These are phyloP conservation scores for Coreius guichenoti DNA, from an alignment of 2,797 vertebrate genomes.

Conservation along the genomic window DNA sequence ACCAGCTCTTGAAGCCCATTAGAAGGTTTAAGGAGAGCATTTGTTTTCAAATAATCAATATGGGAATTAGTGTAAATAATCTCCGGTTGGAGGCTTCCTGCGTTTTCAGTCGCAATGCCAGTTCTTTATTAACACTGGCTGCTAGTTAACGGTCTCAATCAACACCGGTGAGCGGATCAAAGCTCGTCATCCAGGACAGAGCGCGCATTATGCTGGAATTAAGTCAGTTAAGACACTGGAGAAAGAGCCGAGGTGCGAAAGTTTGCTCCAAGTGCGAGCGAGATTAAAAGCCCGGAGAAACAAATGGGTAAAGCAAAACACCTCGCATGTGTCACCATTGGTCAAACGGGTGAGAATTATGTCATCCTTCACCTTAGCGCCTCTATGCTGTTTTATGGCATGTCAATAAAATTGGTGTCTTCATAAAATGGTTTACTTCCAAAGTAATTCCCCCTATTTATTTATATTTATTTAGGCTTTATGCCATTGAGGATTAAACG, in stretches of 20 bases:
- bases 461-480: background rate
- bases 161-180: constrained; percentile 70
- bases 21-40: constrained; percentile 51
- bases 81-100: constrained; percentile 58
- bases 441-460: background rate
- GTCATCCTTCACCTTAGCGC: constrained; percentile 18
- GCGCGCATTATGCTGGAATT: constrained; percentile 71
- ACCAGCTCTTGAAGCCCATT: constrained; percentile 39
- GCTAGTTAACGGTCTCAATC: constrained; percentile 60
- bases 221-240: constrained; percentile 59
- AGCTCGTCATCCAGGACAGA: constrained; percentile 62
- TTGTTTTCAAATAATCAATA: constrained; percentile 58
- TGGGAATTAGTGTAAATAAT: constrained; percentile 48
- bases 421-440: constrained; percentile 10
- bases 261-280: constrained; percentile 65
- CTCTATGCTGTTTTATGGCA: constrained; percentile 13
- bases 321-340: constrained; percentile 58
- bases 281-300: constrained; percentile 54
- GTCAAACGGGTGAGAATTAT: constrained; percentile 48
- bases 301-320: constrained; percentile 70
- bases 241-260: constrained; percentile 61
- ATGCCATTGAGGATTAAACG: background rate
- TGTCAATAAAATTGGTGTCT: background rate
- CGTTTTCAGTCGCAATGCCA: constrained; percentile 53
- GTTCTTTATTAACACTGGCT: constrained; percentile 61